Evolutionary conservation across 1,140 invertebrate genomes (phyloP).

Genomic region (Odontomachus brunneus): DNA sequence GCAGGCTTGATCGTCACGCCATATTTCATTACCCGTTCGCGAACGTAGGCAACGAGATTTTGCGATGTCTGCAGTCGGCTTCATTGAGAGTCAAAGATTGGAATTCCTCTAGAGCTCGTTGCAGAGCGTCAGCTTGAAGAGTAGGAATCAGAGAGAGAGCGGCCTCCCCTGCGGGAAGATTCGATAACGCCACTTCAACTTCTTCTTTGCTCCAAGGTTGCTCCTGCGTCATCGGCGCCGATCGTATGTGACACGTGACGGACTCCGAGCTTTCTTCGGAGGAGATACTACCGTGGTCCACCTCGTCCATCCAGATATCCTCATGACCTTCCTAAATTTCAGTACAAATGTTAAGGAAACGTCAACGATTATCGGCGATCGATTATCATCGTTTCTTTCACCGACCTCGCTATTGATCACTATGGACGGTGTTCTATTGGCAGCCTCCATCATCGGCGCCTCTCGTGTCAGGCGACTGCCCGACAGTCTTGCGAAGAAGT

Average conservation of each 20-base stretch:
- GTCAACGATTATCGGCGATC: conserved; percentile 1
- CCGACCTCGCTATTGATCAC: conserved; percentile 67
- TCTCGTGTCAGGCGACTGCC: conserved; percentile 58
- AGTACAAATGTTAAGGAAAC: neutral
- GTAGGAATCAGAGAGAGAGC: conserved; percentile 76
- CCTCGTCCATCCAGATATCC: conserved; percentile 77
- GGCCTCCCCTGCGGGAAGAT: conserved; percentile 80
- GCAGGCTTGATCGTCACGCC: neutral
- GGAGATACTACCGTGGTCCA: conserved; percentile 75
- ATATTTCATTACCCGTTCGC: conserved; percentile 75
- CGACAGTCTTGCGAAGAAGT: conserved; percentile 72
- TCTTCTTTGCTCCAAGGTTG: conserved; percentile 80
- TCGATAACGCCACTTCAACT: conserved; percentile 74
- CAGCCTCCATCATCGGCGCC: conserved; percentile 38
- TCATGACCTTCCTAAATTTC: conserved; percentile 68
- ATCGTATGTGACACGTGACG: conserved; percentile 68
- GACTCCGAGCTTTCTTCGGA: conserved; percentile 78
- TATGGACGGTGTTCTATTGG: conserved; percentile 47
- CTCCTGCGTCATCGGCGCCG: conserved; percentile 70
- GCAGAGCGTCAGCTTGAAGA: conserved; percentile 72
- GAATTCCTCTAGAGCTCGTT: conserved; percentile 72
- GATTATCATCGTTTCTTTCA: conserved; percentile 52
- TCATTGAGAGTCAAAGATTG: conserved; percentile 62
- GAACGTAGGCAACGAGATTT: conserved; percentile 65
- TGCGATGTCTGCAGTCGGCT: conserved; percentile 44